Base-by-base conservation (phyloP, 2,888 invertebrate genomes). In the Sthenelais limicola region DNA sequence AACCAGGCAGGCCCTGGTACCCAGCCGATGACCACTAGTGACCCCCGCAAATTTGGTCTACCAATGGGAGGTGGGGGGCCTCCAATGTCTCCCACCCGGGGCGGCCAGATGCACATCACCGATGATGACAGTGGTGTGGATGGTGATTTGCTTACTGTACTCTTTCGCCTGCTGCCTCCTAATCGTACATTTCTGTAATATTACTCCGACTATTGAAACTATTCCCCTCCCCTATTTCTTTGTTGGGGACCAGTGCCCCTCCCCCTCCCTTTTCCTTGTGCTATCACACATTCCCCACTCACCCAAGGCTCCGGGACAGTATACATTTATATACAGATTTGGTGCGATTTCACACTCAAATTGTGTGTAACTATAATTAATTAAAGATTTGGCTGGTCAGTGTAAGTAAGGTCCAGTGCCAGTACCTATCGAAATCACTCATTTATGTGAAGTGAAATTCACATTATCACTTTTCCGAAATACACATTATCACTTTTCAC, bases 1-100 rank as follows among this genome's bases (percentile, higher is more conserved):
- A 56, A 68, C 3, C 80, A 81, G 7, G 80, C 83, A 5, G 84
- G 84, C 0, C 74, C 73, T 1, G 66, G 69, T 5, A 81, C 84
- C 1, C 52, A 33, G 2, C 83, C 82, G 0, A 73, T 85, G 73
- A 73, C 30, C 9, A 80, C 80, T 21, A 83, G 85, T 71, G 75
- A 83, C 69, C 35, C 43, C 26, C n/a, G 28, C 38, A 54, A 70
- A 21, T 52, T 70, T 15, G 70, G 70, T 1, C 38, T 70, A 5
- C 18, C 26, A 56, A 28, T 18, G n/a, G 15, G 43, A 62, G 24
- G 62, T 35, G 21, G 21, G 21, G 24, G 30, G 33, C 33, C 9
- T 7, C 21, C 51, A 5, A 51, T 26, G 51, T 21, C 7, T n/a
- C 18, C 21, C 9, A 35, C 9, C 28, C 21, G 47, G 9, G 47